phyloP scores from a whole-genome alignment of 2,797 vertebrate genomes.

The Rhincodon typus region DNA sequence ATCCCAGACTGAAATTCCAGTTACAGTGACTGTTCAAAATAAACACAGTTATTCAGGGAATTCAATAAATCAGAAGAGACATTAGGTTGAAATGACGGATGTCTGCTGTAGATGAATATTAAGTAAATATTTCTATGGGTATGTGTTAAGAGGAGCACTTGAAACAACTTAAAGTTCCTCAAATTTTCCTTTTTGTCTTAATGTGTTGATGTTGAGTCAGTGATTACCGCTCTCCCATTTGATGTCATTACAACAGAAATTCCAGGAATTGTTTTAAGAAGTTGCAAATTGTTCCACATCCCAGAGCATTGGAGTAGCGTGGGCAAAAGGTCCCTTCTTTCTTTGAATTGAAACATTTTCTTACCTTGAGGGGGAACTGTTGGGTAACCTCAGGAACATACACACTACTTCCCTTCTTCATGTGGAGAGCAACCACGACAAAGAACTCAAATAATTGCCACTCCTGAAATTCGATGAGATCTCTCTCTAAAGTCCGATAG shows the following conservation, averaged over 20 bases:
- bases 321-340: not conserved
- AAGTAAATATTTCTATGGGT: not conserved
- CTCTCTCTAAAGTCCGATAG: constrained; percentile 57
- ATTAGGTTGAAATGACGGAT: not conserved
- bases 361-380: constrained; percentile 78
- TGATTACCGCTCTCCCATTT: not conserved
- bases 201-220: not conserved
- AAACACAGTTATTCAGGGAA: not conserved
- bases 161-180: not conserved
- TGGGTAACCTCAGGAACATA: constrained; percentile 78
- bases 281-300: not conserved
- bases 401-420: constrained; percentile 64
- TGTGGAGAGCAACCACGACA: constrained; percentile 77
- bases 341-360: not conserved
- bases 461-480: constrained; percentile 65
- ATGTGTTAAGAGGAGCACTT: not conserved
- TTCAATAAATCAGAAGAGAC: not conserved
- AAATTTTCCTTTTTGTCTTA: not conserved
- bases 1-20: not conserved
- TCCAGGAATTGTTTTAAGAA: not conserved
- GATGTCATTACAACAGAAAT: not conserved
- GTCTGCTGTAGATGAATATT: not conserved
- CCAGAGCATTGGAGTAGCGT: not conserved
- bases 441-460: constrained; percentile 83
- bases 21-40: not conserved